These are phyloP conservation scores for Cardiocondyla obscurior DNA, from an alignment of 1,140 invertebrate genomes.

Conservation along the genomic window DNA sequence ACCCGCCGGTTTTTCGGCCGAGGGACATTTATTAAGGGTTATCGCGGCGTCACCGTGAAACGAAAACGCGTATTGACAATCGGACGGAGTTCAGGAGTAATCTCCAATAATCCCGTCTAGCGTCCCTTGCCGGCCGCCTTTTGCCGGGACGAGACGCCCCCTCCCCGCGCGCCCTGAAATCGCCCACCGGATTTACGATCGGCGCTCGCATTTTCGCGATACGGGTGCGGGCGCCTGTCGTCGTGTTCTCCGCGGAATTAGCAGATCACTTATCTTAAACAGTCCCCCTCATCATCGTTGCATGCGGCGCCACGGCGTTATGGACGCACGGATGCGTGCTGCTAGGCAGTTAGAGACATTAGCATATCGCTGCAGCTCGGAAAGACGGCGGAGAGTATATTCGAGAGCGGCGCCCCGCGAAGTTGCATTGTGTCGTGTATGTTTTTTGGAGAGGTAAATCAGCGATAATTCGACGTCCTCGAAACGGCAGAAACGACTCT, in stretches of 20 bases:
- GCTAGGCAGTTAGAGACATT: conserved; percentile 15
- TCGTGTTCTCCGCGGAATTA: conserved; percentile 2
- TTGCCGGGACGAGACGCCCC: neutral
- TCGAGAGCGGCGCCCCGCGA: neutral
- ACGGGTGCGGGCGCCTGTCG: conserved; percentile 18
- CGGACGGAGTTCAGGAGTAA: conserved; percentile 72
- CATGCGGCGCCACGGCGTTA: neutral
- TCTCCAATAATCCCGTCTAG: conserved; percentile 72
- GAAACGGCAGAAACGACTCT: neutral
- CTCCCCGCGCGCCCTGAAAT: conserved; percentile 52
- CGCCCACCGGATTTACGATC: conserved; percentile 53
- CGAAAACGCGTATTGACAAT: conserved; percentile 74
- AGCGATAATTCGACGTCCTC: neutral
- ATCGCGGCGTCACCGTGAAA: conserved; percentile 71
- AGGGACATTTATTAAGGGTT: conserved; percentile 75
- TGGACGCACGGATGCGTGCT: conserved; percentile 9
- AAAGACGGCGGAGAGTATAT: neutral
- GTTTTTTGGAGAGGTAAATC: neutral
- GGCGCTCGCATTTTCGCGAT: conserved; percentile 20
- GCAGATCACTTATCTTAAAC: conserved; percentile 35
- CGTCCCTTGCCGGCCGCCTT: conserved; percentile 16
- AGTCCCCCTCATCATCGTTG: neutral
- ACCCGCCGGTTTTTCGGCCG: conserved; percentile 65
- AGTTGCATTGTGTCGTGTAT: conserved; percentile 3
- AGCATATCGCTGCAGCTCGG: neutral